Conservation (phyloP, 2,888 invertebrate species). For the Automeris io region DNA sequence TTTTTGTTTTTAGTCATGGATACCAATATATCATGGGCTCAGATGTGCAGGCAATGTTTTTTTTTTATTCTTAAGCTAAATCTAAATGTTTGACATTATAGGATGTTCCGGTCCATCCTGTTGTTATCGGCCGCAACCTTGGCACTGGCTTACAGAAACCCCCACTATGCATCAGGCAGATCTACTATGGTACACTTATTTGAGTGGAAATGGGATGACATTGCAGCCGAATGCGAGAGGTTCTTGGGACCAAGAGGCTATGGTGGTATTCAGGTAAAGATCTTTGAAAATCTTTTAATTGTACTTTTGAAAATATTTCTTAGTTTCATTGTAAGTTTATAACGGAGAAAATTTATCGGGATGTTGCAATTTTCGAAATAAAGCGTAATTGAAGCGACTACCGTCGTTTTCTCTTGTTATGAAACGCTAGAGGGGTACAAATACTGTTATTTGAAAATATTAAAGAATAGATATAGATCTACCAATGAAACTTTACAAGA, state of each 20-base stretch:
- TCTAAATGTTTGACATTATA: conserved; percentile 14
- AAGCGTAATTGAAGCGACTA: too few relatives aligned
- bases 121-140: conserved; percentile 34
- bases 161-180: conserved; percentile 74
- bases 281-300: too few relatives aligned
- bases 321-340: too few relatives aligned
- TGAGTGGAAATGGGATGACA: conserved; percentile 90
- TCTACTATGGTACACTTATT: conserved; percentile 85
- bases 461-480: too few relatives aligned
- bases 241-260: conserved; percentile 85
- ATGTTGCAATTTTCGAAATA: too few relatives aligned
- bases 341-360: too few relatives aligned
- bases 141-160: conserved; percentile 68
- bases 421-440: too few relatives aligned
- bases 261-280: conserved; percentile 85
- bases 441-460: too few relatives aligned
- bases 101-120: conserved; percentile 54
- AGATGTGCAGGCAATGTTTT: neutral
- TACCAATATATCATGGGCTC: neutral
- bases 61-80: neutral
- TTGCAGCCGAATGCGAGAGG: conserved; percentile 86
- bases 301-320: too few relatives aligned
- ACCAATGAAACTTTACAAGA: too few relatives aligned
- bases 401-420: too few relatives aligned
- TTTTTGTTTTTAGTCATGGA: neutral